Evolutionary conservation across 2,113 vertebrate genomes (phyloP), one percentile per base, ranked within the genome.

Genomic region (Nibea albiflora): DNA sequence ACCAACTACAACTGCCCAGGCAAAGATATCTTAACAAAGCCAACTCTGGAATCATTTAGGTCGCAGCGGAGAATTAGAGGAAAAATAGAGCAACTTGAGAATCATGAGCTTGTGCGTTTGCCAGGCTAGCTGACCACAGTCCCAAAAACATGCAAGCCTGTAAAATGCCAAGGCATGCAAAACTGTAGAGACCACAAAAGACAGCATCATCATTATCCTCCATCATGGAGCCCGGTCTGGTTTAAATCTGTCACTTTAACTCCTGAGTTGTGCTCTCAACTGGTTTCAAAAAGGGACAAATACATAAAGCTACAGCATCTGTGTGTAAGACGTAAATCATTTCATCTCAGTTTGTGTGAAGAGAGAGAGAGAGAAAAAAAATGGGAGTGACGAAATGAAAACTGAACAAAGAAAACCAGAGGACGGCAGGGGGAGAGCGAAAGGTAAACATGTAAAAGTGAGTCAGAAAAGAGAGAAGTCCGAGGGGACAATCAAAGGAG

Each of bases 101-200:
- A 65, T 86, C 85, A 85, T 83, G 85, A 78, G 84, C 71, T 83
- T 72, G 84, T 81, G 53, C 72, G 28, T 65, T 58, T 80, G 88
- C 87, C 88, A 90, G 80, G 61, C 70, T 53, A 67, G 72, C 75
- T 91, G 92, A 93, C 90, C 92, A 90, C 93, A 93, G 80, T 83
- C 77, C 84, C 85, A 84, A 78, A 93, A 90, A 81, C 91, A 93
- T 84, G 85, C 70, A 81, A 70, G 83, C 61, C 76, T 73, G 78
- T 89, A 88, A 94, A 92, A 92, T 72, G 76, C 86, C 71, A 92
- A 71, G 67, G 82, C 92, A 90, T 81, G 86, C 88, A 93, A 88
- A 90, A 92, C 89, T 86, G 57, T 26, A 81, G 75, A 47, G 57
- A 85, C 92, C 92, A 92, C 91, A 93, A 85, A 89, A 87, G 89